A percentile compares a stretch with the other conserved stretches of the same genome.
These are phyloP conservation scores for Danionella cerebrum DNA, from an alignment of 2,113 vertebrate genomes.

Conservation along the genomic window DNA sequence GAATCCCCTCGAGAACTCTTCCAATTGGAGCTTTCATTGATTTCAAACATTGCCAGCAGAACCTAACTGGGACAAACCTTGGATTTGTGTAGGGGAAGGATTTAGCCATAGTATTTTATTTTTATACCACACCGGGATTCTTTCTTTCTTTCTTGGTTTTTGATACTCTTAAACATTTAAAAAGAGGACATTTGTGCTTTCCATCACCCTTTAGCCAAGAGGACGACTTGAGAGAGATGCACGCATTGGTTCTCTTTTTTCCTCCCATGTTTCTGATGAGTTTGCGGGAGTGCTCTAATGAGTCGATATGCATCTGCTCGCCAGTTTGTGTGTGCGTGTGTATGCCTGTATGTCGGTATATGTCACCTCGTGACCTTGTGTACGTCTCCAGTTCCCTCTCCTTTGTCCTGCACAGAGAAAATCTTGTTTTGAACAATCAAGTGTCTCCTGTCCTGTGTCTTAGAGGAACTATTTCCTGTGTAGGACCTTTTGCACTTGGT, in stretches of 20 bases:
- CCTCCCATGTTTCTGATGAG: constrained; percentile 54
- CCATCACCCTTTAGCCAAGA: constrained; percentile 42
- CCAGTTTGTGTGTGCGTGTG: constrained; percentile 26
- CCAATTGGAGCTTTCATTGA: constrained; percentile 28
- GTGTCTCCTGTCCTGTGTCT: constrained; percentile 58
- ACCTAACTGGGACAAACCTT: constrained; percentile 40
- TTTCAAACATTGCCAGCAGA: constrained; percentile 21
- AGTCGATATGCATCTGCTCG: constrained; percentile 43
- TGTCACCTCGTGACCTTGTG: constrained; percentile 57
- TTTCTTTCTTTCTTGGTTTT: constrained; percentile 18
- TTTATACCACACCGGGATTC: constrained; percentile 49
- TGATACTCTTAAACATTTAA: constrained; percentile 33
- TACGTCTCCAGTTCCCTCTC: constrained; percentile 42
- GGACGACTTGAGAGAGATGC: constrained; percentile 47
- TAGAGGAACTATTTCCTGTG: constrained; percentile 49
- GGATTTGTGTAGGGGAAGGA: constrained; percentile 31
- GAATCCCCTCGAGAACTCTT: constrained; percentile 38
- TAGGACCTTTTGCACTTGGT: constrained; percentile 54
- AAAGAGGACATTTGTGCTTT: constrained; percentile 28
- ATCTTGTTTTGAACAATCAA: constrained; percentile 39
- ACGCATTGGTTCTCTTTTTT: constrained; percentile 51
- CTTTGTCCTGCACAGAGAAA: constrained; percentile 17
- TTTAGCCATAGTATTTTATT: constrained; percentile 49
- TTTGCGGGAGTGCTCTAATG: constrained; percentile 56
- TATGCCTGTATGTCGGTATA: constrained; percentile 37